phyloP scores from a whole-genome alignment of 1,140 invertebrate species.

The Caenorhabditis remanei region DNA sequence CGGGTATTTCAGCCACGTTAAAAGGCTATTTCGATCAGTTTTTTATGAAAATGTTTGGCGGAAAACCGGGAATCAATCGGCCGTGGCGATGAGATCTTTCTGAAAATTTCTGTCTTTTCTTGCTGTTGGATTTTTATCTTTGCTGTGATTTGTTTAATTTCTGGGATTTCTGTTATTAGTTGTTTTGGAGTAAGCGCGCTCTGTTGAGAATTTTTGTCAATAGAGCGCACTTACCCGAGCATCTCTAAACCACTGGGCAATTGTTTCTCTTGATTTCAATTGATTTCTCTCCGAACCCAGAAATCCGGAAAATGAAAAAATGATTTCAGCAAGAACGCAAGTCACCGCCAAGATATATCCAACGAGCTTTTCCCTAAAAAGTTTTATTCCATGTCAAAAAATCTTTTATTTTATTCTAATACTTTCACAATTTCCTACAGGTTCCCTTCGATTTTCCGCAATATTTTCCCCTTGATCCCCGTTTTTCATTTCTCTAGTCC shows the following conservation, averaged over 20 bases:
- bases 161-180: neutral
- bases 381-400: constrained; percentile 10
- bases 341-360: constrained; percentile 41
- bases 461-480: neutral
- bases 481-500: neutral
- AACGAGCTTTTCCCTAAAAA: constrained; percentile 13
- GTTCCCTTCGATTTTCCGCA: neutral
- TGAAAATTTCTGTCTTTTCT: neutral
- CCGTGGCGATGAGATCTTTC: constrained; percentile 20
- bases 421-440: constrained; percentile 33
- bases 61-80: constrained; percentile 17
- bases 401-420: neutral
- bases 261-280: neutral
- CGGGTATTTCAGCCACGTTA: constrained; percentile 9
- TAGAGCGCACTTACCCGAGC: no score
- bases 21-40: constrained; percentile 52
- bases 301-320: neutral
- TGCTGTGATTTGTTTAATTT: constrained; percentile 33
- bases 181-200: no score
- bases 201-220: no score
- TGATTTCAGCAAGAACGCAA: constrained; percentile 30
- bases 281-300: neutral
- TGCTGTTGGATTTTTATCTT: constrained; percentile 33
- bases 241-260: neutral
- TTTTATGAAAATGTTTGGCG: constrained; percentile 57